phyloP scores from a whole-genome alignment of 2,113 vertebrate species.

The Macheiramphus alcinus region DNA sequence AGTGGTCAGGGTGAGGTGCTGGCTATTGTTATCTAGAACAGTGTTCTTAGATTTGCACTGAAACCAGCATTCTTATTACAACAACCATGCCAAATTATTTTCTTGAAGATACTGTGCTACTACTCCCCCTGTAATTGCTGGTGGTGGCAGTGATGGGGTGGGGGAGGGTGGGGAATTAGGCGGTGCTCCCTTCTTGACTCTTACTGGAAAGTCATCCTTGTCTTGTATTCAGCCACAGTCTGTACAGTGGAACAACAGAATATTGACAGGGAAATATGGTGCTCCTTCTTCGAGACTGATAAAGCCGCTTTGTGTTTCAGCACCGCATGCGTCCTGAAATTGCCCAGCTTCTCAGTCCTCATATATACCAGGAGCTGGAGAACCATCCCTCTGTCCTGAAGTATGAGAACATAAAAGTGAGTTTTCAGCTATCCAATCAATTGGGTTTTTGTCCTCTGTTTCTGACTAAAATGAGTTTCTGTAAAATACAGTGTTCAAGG shows the following conservation, averaged over 20 bases:
- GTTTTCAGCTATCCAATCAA: neutral
- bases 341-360: slow-evolving; percentile 86
- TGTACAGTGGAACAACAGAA: neutral
- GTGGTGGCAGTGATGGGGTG: neutral
- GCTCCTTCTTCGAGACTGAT: neutral
- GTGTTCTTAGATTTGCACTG: neutral
- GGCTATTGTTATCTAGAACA: neutral
- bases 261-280: neutral
- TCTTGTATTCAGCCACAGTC: neutral
- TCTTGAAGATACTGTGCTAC: neutral
- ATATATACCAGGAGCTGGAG: slow-evolving; percentile 86
- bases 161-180: neutral
- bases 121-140: neutral
- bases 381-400: slow-evolving; percentile 89
- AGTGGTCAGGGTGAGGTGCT: neutral
- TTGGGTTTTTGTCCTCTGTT: neutral
- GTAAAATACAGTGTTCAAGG: neutral
- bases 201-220: neutral
- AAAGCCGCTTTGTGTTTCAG: slow-evolving; percentile 68
- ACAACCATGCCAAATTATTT: neutral
- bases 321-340: slow-evolving; percentile 96
- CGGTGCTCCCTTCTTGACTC: neutral
- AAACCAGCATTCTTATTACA: neutral
- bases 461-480: neutral
- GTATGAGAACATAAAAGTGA: slow-evolving; percentile 90